These are phyloP conservation scores for Eptatretus atami DNA, from an alignment of 2,797 vertebrate species.

Conservation along the genomic window DNA sequence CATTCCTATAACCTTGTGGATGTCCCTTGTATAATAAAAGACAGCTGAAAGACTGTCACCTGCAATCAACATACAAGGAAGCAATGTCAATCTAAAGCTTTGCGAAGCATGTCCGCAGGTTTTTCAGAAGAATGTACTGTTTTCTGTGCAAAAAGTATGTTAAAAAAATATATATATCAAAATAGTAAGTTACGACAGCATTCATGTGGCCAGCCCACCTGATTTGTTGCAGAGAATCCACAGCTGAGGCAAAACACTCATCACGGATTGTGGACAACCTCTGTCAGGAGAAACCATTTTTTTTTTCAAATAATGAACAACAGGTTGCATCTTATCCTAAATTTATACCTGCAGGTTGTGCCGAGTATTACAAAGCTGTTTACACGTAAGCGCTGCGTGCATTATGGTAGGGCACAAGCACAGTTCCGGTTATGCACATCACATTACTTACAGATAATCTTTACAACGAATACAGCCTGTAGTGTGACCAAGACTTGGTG, in stretches of 20 bases:
- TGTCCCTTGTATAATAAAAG: no score
- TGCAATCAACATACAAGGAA: no score
- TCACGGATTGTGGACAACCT: conserved; percentile 50
- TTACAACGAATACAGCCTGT: no score
- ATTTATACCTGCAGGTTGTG: not conserved
- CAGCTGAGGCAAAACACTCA: conserved; percentile 53
- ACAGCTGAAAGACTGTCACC: no score
- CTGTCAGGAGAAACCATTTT: conserved; percentile 15
- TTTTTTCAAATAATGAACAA: no score
- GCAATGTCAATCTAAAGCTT: no score
- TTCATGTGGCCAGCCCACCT: conserved; percentile 24
- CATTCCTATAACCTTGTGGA: no score
- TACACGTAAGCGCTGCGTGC: not conserved
- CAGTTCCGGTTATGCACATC: not conserved
- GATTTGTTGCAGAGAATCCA: conserved; percentile 83
- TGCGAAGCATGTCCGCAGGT: not conserved
- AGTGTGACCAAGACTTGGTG: no score
- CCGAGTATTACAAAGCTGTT: not conserved
- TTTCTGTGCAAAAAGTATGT: no score
- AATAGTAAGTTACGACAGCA: not conserved
- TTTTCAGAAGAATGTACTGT: not conserved
- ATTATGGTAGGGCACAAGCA: not conserved
- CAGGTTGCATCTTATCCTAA: not conserved
- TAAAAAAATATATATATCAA: not conserved
- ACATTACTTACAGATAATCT: no score